phyloP scores from a whole-genome alignment of 2,797 vertebrate species.

The Alectoris magna region DNA sequence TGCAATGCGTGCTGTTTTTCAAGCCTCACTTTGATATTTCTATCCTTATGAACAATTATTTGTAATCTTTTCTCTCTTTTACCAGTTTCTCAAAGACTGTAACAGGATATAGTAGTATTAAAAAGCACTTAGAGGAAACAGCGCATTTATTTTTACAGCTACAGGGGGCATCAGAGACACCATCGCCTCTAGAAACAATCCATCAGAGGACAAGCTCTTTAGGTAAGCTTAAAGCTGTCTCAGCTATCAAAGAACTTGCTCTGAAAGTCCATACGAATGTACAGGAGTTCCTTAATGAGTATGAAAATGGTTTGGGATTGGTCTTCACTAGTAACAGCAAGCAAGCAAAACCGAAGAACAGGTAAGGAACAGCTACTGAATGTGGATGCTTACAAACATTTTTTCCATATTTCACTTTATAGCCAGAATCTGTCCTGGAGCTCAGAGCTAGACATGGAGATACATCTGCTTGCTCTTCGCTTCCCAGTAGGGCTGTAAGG shows the following conservation, averaged over 20 bases:
- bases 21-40: not conserved
- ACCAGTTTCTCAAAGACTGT: not conserved
- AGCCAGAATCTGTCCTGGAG: not conserved
- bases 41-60: not conserved
- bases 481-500: not conserved
- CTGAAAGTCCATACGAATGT: not conserved
- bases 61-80: not conserved
- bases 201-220: not conserved
- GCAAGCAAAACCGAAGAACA: not conserved
- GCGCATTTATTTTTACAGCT: slow-evolving; percentile 32
- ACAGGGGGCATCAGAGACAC: not conserved
- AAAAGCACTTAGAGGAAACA: not conserved
- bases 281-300: not conserved
- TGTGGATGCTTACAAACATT: not conserved
- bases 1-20: not conserved
- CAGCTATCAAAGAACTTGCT: not conserved
- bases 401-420: not conserved
- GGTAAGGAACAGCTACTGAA: not conserved
- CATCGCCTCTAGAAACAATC: not conserved
- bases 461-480: not conserved
- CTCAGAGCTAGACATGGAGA: not conserved
- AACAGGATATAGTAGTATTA: not conserved
- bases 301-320: not conserved
- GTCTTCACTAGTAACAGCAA: not conserved
- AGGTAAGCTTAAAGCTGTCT: slow-evolving; percentile 47